These are phyloP conservation scores for Speoplatyrhinus poulsoni DNA, from an alignment of 2,113 vertebrate genomes.

Conservation along the genomic window DNA sequence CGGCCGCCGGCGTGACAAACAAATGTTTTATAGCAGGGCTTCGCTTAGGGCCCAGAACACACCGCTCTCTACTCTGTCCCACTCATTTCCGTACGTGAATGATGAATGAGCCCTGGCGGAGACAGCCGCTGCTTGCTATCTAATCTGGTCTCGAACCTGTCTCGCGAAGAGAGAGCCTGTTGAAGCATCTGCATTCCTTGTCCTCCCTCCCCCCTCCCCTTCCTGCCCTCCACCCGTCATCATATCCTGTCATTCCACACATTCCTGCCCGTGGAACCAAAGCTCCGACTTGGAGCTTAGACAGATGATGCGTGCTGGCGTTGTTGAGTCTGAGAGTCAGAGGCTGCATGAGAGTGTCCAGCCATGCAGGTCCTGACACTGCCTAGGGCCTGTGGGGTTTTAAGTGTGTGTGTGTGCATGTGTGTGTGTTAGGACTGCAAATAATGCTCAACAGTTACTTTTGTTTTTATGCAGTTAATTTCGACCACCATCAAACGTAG, in stretches of 20 bases:
- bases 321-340: slow-evolving; percentile 10
- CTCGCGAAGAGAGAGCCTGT: background rate
- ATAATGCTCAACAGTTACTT: no score
- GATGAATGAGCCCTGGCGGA: slow-evolving; percentile 3
- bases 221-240: slow-evolving; percentile 11
- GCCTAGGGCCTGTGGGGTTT: background rate
- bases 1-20: background rate
- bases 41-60: background rate
- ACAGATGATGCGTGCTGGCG: background rate
- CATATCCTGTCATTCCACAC: slow-evolving; percentile 66
- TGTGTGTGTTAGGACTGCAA: background rate
- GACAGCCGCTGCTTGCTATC: slow-evolving; percentile 2
- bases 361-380: slow-evolving; percentile 4
- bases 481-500: no score
- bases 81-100: background rate
- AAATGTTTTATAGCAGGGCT: background rate
- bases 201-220: slow-evolving; percentile 7
- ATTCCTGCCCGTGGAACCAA: slow-evolving; percentile 53
- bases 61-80: background rate
- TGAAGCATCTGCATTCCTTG: background rate
- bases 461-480: no score
- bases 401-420: slow-evolving; percentile 7
- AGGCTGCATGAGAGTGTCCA: background rate
- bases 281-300: slow-evolving; percentile 30
- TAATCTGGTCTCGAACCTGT: slow-evolving; percentile 7